Evolutionary conservation across 2,797 vertebrate species (phyloP), one percentile per base, ranked within the genome.

Genomic region (Coilia nasus): DNA sequence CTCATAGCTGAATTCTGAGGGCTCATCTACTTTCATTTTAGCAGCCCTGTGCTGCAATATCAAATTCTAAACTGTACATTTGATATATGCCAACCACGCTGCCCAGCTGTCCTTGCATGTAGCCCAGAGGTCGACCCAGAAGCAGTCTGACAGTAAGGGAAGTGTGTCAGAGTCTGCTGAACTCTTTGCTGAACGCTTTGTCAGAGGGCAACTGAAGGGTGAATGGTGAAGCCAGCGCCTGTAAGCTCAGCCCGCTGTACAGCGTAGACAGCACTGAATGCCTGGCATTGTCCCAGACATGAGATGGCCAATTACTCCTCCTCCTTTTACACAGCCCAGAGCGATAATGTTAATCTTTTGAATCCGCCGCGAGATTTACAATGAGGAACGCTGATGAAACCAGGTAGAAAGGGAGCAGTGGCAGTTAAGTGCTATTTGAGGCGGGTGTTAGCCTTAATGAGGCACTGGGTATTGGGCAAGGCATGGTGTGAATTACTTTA

Each of bases 251-350:
- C 21, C 31, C 71, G 21, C 44, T 78, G 71, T 60, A 64, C 46
- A 64, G 28, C 41, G 15, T 35, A 5, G 23, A 23, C 62, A 62
- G 81, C 57, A 31, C 28, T 1, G 50, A 31, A 71, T 85, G 78
- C 81, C 62, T 81, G 84, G 81, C 84, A 81, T 85, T 64, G 75
- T 81, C 31, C 80, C 46, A 46, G 41, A 64, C 54, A 50, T 41
- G 80, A 81, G 41, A 81, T 81, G 44, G 44, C 23, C 84, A 62
- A 62, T 62, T 47, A 50, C 84, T 10, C 6, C 31, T 54, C 71
- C 31, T 35, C 71, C 35, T 78, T 35, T 44, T 21, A 7, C 71
- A 41, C 71, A 44, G 71, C 35, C 6, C 14, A 78, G 71, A 78
- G 71, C 19, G 71, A 44, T 3, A 78, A 78, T 78, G 71, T 78